Evolutionary conservation across 2,113 vertebrate species (phyloP).

Genomic region (Oostethus manadensis): DNA sequence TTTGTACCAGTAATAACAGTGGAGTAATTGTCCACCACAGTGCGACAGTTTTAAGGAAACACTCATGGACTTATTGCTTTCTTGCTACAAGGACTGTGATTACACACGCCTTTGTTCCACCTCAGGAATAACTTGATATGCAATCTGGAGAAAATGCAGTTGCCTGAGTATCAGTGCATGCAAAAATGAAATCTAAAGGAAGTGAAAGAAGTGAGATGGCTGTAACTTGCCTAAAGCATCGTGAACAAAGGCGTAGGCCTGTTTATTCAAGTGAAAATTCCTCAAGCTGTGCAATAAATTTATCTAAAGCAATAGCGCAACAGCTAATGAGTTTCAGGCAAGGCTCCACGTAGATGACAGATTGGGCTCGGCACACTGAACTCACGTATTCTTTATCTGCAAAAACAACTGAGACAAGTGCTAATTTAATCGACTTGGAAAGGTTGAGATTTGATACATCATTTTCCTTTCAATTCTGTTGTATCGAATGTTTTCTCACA

Average conservation of each 20-base stretch:
- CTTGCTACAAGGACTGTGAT: conserved; percentile 2
- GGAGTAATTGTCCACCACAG: conserved; percentile 7
- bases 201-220: conserved; percentile 7
- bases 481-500: neutral
- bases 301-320: neutral
- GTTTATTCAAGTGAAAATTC: conserved; percentile 8
- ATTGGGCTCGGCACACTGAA: neutral
- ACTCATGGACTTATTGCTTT: conserved; percentile 1
- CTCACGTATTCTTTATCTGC: neutral
- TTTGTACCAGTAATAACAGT: neutral
- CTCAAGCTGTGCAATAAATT: conserved; percentile 1
- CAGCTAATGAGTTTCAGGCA: neutral
- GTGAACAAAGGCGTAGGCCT: neutral
- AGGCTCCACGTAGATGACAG: neutral
- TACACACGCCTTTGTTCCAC: conserved; percentile 17
- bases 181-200: conserved; percentile 5
- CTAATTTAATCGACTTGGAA: no score
- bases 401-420: neutral
- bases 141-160: conserved; percentile 8
- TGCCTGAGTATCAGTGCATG: conserved; percentile 4
- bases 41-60: conserved; percentile 1
- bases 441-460: neutral
- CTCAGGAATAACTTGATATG: neutral
- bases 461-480: neutral
- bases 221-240: conserved; percentile 1